phyloP scores from a whole-genome alignment of 2,797 vertebrate species.

The Halcyon smyrnensis region DNA sequence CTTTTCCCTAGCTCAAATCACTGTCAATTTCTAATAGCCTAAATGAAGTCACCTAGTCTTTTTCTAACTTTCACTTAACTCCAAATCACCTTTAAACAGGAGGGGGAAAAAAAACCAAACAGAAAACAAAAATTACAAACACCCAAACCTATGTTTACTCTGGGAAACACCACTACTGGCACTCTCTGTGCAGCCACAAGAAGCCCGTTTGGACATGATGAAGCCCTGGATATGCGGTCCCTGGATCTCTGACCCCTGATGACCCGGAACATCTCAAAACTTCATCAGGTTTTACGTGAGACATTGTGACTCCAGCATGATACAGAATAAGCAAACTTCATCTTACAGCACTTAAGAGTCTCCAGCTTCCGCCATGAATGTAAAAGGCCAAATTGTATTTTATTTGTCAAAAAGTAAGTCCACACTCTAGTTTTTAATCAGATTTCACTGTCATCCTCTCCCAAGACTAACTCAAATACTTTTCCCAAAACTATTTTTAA shows the following conservation, averaged over 20 bases:
- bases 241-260: not conserved
- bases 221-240: not conserved
- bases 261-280: not conserved
- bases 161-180: not conserved
- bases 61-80: not conserved
- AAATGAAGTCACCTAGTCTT: not conserved
- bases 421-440: not conserved
- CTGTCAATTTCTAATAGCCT: not conserved
- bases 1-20: not conserved
- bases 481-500: not conserved
- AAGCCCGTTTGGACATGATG: not conserved
- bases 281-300: not conserved
- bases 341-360: not conserved
- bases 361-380: not conserved
- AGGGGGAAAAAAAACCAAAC: not conserved
- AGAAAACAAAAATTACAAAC: not conserved
- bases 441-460: not conserved
- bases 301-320: not conserved
- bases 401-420: not conserved
- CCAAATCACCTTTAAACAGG: not conserved
- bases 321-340: not conserved
- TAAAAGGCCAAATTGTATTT: not conserved
- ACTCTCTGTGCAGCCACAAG: not conserved
- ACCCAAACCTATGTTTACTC: not conserved
- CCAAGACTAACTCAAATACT: not conserved